phyloP scores from a whole-genome alignment of 2,888 invertebrate genomes.

The Rhamnusium bicolor region DNA sequence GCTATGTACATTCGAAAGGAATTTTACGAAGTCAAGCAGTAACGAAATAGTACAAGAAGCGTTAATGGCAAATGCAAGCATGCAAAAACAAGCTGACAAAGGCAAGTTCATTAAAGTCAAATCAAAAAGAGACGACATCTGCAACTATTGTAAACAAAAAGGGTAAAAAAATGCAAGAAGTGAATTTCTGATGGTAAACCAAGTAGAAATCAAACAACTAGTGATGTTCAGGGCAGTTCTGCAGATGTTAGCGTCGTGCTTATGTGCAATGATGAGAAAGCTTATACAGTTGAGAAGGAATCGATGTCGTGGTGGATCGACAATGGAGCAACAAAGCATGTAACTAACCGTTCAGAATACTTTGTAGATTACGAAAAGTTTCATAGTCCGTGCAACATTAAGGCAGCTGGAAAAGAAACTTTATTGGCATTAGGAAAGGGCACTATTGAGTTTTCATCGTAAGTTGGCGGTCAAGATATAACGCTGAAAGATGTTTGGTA shows the following conservation, averaged over 20 bases:
- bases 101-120: neutral
- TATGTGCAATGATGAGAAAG: slow-evolving; percentile 45
- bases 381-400: slow-evolving; percentile 43
- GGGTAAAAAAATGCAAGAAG: slow-evolving; percentile 36
- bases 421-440: slow-evolving; percentile 39
- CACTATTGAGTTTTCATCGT: neutral
- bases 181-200: slow-evolving; percentile 57
- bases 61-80: slow-evolving; percentile 33
- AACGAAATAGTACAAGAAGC: slow-evolving; percentile 42
- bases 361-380: slow-evolving; percentile 50
- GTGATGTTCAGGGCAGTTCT: slow-evolving; percentile 17
- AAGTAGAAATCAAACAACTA: too few relatives aligned
- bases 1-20: slow-evolving; percentile 53
- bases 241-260: slow-evolving; percentile 37
- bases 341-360: slow-evolving; percentile 50
- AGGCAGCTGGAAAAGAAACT: slow-evolving; percentile 50
- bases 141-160: slow-evolving; percentile 37
- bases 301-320: slow-evolving; percentile 59
- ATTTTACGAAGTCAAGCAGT: slow-evolving; percentile 36
- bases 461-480: neutral
- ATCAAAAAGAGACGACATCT: slow-evolving; percentile 18
- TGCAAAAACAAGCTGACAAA: slow-evolving; percentile 30
- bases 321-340: slow-evolving; percentile 61
- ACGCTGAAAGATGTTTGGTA: slow-evolving; percentile 40
- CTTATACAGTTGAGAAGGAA: slow-evolving; percentile 31